phyloP scores from a whole-genome alignment of 2,113 vertebrate genomes.

The Barnardius zonarius region DNA sequence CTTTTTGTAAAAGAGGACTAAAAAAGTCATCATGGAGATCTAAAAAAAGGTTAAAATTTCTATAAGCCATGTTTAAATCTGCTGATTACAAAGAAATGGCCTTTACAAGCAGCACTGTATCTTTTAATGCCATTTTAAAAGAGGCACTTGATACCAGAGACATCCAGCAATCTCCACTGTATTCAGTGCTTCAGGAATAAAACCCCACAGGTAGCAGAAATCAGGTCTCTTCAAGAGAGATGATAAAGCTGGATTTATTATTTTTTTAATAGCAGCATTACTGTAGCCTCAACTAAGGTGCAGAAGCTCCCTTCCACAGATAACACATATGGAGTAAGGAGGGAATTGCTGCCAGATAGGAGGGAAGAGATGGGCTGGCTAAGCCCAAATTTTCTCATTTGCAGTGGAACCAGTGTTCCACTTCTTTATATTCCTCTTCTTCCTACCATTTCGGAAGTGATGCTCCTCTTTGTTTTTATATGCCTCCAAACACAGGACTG shows the following conservation, averaged over 20 bases:
- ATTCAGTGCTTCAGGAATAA: conserved; percentile 27
- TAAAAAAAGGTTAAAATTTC: conserved; percentile 33
- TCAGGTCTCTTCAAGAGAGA: neutral
- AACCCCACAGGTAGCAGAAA: conserved; percentile 14
- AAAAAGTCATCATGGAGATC: neutral
- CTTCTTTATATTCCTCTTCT: neutral
- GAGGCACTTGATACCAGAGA: neutral
- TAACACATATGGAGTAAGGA: neutral
- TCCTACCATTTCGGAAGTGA: neutral
- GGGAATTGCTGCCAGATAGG: neutral
- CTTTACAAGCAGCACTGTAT: neutral
- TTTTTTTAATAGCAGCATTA: conserved; percentile 43
- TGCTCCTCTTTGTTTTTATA: neutral
- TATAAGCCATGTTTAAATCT: neutral
- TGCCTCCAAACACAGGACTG: neutral
- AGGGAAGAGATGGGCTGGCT: neutral
- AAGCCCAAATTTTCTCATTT: neutral
- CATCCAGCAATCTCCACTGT: neutral
- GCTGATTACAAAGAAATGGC: conserved; percentile 18
- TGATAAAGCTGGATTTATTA: conserved; percentile 30
- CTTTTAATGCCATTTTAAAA: conserved; percentile 11
- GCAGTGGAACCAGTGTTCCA: neutral
- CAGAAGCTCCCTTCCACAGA: neutral
- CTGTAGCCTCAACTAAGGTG: neutral
- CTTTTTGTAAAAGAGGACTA: neutral